A percentile compares a stretch with the other conserved stretches of the same genome.
Evolutionary conservation across 2,113 vertebrate species (phyloP).

Genomic region (Pholis gunnellus): DNA sequence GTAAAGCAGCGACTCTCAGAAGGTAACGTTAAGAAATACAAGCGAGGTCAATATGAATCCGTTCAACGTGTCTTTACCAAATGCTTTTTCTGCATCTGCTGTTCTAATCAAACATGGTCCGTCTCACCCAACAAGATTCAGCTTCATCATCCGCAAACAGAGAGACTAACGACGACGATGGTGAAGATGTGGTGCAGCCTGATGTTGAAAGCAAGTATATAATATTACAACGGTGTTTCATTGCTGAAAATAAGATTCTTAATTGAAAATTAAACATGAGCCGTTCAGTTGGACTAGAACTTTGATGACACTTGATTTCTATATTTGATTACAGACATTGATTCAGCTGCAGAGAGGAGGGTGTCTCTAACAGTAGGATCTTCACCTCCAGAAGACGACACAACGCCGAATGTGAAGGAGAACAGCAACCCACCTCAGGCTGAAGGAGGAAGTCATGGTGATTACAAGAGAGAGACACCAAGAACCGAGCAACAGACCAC

Average conservation of each 20-base stretch:
- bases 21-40: conserved; percentile 26
- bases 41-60: not conserved
- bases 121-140: not conserved
- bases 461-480: not conserved
- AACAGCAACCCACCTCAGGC: not conserved
- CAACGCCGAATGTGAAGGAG: not conserved
- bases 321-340: not conserved
- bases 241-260: not conserved
- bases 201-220: not conserved
- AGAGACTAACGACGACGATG: not conserved
- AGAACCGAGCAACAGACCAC: not conserved
- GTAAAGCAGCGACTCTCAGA: not conserved
- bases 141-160: not conserved
- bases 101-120: not conserved
- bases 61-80: not conserved
- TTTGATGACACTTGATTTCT: not conserved
- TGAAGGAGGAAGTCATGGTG: not conserved
- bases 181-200: not conserved
- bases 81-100: not conserved
- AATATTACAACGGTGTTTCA: not conserved
- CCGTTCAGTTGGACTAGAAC: not conserved
- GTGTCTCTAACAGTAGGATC: not conserved
- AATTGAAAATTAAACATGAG: not conserved
- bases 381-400: not conserved
- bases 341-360: not conserved